A percentile compares a stretch with the other conserved stretches of the same genome.
Conservation (phyloP, 2,888 invertebrate genomes). For the Ecdyonurus torrentis region DNA sequence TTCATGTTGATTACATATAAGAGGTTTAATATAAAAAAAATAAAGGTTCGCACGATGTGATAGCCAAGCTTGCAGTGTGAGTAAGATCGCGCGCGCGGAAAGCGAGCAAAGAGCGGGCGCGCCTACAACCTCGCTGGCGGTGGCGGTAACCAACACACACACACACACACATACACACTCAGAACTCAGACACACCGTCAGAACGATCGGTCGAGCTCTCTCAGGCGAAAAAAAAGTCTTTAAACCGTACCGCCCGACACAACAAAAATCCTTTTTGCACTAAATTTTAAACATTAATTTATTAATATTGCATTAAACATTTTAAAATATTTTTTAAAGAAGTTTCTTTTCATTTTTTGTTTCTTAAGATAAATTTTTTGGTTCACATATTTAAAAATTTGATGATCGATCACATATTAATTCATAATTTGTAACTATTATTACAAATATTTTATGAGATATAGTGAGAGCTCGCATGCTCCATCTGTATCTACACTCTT, state of each 20-base stretch:
- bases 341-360: too few relatives aligned
- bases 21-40: neutral
- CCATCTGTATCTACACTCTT: neutral
- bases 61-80: neutral
- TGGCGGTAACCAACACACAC: neutral
- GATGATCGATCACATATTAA: neutral
- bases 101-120: neutral
- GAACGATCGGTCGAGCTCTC: neutral
- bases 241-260: neutral
- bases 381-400: too few relatives aligned
- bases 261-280: too few relatives aligned
- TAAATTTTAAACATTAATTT: too few relatives aligned
- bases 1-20: constrained; percentile 17
- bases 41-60: neutral
- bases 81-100: neutral
- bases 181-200: neutral
- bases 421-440: neutral
- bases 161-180: neutral
- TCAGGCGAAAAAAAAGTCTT: neutral
- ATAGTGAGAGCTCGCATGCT: neutral
- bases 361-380: too few relatives aligned
- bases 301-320: too few relatives aligned
- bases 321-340: too few relatives aligned
- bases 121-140: neutral
- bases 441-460: neutral